These are phyloP conservation scores for Intellagama lesueurii DNA, from an alignment of 2,797 vertebrate species.

Conservation along the genomic window DNA sequence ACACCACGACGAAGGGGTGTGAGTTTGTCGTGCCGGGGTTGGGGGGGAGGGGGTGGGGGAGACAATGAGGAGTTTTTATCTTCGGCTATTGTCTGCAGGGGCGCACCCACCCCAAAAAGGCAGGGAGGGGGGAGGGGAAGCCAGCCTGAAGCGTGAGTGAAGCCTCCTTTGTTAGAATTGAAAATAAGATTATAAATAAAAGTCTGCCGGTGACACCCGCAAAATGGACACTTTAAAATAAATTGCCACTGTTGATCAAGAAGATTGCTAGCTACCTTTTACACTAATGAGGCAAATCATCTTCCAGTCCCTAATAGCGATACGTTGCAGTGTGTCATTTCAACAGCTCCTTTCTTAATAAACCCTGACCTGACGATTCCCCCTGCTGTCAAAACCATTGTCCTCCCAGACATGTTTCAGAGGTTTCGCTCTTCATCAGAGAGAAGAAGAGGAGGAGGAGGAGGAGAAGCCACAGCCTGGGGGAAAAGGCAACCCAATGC, in stretches of 20 bases:
- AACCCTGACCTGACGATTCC: conserved; percentile 45
- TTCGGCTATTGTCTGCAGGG: conserved; percentile 80
- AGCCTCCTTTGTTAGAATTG: conserved; percentile 83
- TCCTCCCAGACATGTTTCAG: conserved; percentile 63
- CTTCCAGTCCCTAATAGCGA: conserved; percentile 75
- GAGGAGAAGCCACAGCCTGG: too few species aligned
- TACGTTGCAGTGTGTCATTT: conserved; percentile 57
- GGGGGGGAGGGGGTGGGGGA: not conserved
- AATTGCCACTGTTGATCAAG: conserved; percentile 81
- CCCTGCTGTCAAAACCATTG: not conserved
- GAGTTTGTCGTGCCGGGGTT: conserved; percentile 26
- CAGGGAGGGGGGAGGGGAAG: not conserved
- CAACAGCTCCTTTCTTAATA: not conserved
- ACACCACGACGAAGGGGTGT: conserved; percentile 71
- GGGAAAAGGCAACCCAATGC: too few species aligned
- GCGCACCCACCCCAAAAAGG: not conserved
- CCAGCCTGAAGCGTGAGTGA: conserved; percentile 75
- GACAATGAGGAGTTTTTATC: conserved; percentile 68
- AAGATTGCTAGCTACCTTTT: conserved; percentile 82
- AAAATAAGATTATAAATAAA: conserved; percentile 87
- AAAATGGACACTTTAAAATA: conserved; percentile 86
- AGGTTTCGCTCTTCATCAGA: conserved; percentile 61
- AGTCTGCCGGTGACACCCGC: conserved; percentile 83
- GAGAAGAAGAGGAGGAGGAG: too few species aligned
- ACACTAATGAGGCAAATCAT: conserved; percentile 81